Base-by-base conservation (phyloP, 2,113 vertebrate genomes). In the Morone saxatilis region DNA sequence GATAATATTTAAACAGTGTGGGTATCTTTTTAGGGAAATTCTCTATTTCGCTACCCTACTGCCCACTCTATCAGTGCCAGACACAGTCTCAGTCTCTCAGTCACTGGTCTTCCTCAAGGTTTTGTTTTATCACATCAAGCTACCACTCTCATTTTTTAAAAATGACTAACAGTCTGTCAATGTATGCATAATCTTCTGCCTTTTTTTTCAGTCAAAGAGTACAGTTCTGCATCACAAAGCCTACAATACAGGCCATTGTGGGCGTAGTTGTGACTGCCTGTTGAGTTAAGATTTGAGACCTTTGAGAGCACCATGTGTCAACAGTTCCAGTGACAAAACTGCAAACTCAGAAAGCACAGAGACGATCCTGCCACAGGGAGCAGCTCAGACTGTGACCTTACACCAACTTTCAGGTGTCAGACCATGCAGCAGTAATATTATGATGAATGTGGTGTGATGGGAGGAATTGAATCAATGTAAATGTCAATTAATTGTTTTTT, bases 331-430 rank as follows among this genome's bases (percentile, higher is more conserved):
- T 54, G 60, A 63, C n/a, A 43, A 61, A 7, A 38, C 36, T 14
- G 20, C 20, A 51, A 2, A n/a, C 47, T 74, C 60, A 70, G 66
- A 48, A 45, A 78, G 14, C 43, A 69, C 47, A 68, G 60, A 25
- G 19, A 61, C 1, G 40, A 10, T 25, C 25, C 25, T 31, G 68
- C 11, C 50, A 53, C 70, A 22, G 45, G 19, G 19, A 22, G 20
- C 69, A 59, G 17, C n/a, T n/a, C 53, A 43, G 68, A 10, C 20
- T 40, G 22, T 47, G n/a, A 57, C 25, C 38, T 62, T 25, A 31
- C 31, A 48, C 19, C 1, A 48, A 48, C 22, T 69, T 54, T 36
- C 71, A 11, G 66, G 20, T 57, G 41, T n/a, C 12, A 73, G 38
- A 8, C 25, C 10, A 7, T 22, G 57, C 19, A 51, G 36, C 1